phyloP scores from a whole-genome alignment of 2,113 vertebrate species.

The Felis chaus region DNA sequence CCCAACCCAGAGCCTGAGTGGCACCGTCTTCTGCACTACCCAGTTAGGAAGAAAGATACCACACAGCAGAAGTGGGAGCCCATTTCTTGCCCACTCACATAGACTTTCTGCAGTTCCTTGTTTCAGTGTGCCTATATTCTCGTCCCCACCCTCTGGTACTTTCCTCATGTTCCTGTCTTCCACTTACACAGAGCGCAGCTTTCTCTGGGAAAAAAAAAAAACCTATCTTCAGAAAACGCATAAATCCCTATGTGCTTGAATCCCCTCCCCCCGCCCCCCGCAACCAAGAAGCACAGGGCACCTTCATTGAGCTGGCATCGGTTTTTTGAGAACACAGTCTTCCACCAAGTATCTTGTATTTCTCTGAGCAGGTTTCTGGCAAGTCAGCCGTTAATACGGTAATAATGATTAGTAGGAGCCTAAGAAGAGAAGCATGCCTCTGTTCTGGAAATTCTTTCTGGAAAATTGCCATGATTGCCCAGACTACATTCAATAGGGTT shows the following conservation, averaged over 20 bases:
- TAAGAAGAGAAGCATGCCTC: neutral
- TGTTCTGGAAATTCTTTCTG: neutral
- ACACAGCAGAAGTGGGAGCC: neutral
- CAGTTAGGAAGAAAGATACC: neutral
- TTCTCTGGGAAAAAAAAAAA: neutral
- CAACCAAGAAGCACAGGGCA: too few relatives aligned
- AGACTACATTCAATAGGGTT: too few relatives aligned
- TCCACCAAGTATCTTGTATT: neutral
- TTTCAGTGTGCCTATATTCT: neutral
- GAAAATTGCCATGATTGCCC: neutral
- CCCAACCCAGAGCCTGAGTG: neutral
- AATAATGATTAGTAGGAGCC: neutral
- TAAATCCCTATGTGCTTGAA: too few relatives aligned
- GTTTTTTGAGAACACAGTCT: neutral
- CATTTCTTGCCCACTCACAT: neutral
- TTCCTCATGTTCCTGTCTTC: neutral
- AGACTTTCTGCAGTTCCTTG: neutral
- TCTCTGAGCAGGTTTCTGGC: neutral
- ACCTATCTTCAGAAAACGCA: neutral
- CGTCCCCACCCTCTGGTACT: neutral
- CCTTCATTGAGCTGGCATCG: neutral
- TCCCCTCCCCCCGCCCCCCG: accelerated
- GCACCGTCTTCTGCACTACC: neutral
- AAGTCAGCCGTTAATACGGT: neutral
- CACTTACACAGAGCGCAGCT: neutral